Conservation (phyloP, 2,888 invertebrate genomes). For the Pseudolycoriella hygida region DNA sequence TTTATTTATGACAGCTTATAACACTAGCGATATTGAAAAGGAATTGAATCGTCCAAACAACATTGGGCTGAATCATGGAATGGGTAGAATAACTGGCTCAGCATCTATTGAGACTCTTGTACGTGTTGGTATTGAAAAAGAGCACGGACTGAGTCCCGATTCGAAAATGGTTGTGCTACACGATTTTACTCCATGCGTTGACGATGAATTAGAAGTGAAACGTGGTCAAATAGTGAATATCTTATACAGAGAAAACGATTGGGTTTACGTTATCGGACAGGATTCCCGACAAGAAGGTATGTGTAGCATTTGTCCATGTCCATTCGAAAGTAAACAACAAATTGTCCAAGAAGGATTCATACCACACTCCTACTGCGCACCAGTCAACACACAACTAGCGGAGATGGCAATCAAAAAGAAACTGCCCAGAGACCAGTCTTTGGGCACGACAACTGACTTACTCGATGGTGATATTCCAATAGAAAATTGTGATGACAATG, state of each 20-base stretch:
- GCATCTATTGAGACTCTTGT: constrained; percentile 84
- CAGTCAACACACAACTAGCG: constrained; percentile 57
- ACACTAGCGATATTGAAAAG: constrained; percentile 51
- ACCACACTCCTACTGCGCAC: constrained; percentile 85
- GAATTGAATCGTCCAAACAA: constrained; percentile 46
- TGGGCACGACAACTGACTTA: constrained; percentile 32
- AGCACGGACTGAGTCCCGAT: constrained; percentile 79
- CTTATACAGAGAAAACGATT: constrained; percentile 87
- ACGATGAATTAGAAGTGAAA: constrained; percentile 79
- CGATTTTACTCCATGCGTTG: constrained; percentile 88
- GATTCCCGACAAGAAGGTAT: constrained; percentile 59
- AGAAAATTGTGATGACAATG: constrained; percentile 12
- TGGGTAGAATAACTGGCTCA: constrained; percentile 87
- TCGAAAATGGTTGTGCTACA: constrained; percentile 90
- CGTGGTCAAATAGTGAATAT: constrained; percentile 89
- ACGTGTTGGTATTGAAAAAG: constrained; percentile 79
- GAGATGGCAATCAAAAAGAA: constrained; percentile 77
- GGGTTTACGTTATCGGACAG: constrained; percentile 89
- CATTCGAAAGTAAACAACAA: too few species aligned
- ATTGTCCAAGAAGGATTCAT: constrained; percentile 49
- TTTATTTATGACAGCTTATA: too few species aligned
- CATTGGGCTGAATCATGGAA: constrained; percentile 50
- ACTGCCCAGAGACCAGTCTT: constrained; percentile 47
- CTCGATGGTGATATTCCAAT: constrained; percentile 19
- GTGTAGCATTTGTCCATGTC: too few species aligned